Conservation (phyloP, 2,797 vertebrate genomes). For the Sternarchorhynchus goeldii region DNA sequence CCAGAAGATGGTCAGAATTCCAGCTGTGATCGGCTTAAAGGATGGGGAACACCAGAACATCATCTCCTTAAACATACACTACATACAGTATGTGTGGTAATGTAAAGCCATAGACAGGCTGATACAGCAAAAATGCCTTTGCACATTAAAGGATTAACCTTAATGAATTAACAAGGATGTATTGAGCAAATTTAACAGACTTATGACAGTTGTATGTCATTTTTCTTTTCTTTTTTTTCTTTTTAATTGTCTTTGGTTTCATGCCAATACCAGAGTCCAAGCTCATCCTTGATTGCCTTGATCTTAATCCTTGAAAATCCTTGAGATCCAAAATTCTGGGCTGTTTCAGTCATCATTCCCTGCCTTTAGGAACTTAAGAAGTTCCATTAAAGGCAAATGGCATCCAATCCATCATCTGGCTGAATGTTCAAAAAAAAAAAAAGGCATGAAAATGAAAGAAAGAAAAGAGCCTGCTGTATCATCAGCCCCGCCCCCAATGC, state of each 20-base stretch:
- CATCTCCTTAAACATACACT: neutral
- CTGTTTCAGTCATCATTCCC: neutral
- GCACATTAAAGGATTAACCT: neutral
- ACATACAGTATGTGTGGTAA: neutral
- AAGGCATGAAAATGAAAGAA: neutral
- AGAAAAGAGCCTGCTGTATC: too few relatives aligned
- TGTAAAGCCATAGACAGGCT: neutral
- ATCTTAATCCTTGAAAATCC: neutral
- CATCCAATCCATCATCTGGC: neutral
- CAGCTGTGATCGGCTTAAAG: neutral
- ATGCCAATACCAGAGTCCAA: constrained; percentile 1
- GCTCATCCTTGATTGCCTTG: constrained; percentile 7
- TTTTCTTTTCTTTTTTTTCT: too few relatives aligned
- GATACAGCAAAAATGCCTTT: constrained; percentile 1
- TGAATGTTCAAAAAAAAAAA: neutral
- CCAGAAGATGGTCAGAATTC: neutral
- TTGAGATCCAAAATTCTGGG: neutral
- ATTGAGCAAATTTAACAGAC: neutral
- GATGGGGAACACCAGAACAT: neutral
- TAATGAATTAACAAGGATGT: neutral
- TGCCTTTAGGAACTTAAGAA: constrained; percentile 19
- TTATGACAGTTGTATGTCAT: neutral
- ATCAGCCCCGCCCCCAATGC: too few relatives aligned
- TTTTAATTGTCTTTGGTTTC: constrained; percentile 8
- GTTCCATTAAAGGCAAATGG: neutral